Evolutionary conservation across 2,888 invertebrate genomes (phyloP).

Genomic region (Philonicus albiceps): DNA sequence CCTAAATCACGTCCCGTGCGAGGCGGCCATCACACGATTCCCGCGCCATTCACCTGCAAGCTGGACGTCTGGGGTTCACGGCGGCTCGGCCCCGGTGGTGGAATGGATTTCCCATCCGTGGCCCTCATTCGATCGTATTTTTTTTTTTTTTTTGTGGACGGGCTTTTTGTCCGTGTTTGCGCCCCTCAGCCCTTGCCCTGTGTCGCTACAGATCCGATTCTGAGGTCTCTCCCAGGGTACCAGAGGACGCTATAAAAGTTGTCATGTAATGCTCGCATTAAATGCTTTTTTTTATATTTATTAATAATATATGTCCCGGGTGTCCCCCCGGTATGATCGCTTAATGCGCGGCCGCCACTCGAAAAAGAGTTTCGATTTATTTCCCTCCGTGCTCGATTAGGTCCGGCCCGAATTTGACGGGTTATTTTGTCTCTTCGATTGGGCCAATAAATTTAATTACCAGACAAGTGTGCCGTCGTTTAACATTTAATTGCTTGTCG

Average conservation of each 20-base stretch:
- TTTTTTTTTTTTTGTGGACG: slow-evolving; percentile 28
- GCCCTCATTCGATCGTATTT: slow-evolving; percentile 21
- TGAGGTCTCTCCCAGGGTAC: slow-evolving; percentile 17
- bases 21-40: slow-evolving; percentile 24
- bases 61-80: not conserved
- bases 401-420: slow-evolving; percentile 11
- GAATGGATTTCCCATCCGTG: not conserved
- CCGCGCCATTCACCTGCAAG: slow-evolving; percentile 16
- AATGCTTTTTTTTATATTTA: slow-evolving; percentile 40
- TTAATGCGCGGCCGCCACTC: slow-evolving; percentile 23
- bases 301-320: slow-evolving; percentile 28
- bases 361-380: slow-evolving; percentile 13
- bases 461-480: slow-evolving; percentile 41
- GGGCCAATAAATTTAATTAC: slow-evolving; percentile 42
- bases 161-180: not conserved
- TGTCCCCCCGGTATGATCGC: slow-evolving; percentile 36
- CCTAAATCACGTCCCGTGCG: slow-evolving; percentile 14
- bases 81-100: not conserved
- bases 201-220: not conserved
- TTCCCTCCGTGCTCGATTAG: slow-evolving; percentile 28
- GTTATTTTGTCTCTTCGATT: slow-evolving; percentile 37
- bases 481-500: slow-evolving; percentile 31
- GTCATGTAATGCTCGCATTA: slow-evolving; percentile 43
- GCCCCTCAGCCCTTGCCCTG: not conserved
- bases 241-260: slow-evolving; percentile 40